A percentile compares a stretch with the other conserved stretches of the same genome.
These are phyloP conservation scores for Polydrusus pterygomalis DNA, from an alignment of 2,888 invertebrate species.

Conservation along the genomic window DNA sequence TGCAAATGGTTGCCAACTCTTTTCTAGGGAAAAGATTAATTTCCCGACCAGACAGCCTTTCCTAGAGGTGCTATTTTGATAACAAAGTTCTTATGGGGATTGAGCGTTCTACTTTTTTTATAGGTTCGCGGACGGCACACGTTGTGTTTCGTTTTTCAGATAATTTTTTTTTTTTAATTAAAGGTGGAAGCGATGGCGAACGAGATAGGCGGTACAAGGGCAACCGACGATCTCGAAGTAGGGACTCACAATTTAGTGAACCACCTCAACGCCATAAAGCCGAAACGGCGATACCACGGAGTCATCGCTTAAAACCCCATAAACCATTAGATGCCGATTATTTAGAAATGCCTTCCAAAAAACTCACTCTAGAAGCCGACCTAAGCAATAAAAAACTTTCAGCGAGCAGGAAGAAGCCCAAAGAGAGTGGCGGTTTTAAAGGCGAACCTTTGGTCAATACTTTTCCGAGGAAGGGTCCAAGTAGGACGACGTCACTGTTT, in stretches of 20 bases:
- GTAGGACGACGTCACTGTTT: constrained; percentile 72
- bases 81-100: no score
- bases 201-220: constrained; percentile 74
- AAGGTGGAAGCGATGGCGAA: constrained; percentile 75
- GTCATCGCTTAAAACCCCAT: constrained; percentile 64
- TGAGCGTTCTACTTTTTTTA: not conserved
- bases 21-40: no score
- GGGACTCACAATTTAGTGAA: constrained; percentile 70
- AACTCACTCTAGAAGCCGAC: constrained; percentile 23
- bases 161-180: constrained; percentile 44
- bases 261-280: constrained; percentile 67
- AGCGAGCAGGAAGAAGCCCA: constrained; percentile 64
- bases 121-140: no score
- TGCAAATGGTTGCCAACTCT: no score
- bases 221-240: constrained; percentile 72
- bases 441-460: constrained; percentile 65
- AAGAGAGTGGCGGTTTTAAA: constrained; percentile 66
- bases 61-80: no score
- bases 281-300: constrained; percentile 62
- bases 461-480: constrained; percentile 70
- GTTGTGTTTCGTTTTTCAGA: no score
- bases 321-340: constrained; percentile 48
- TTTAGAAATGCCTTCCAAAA: constrained; percentile 42
- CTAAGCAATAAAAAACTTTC: constrained; percentile 64
- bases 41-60: no score